phyloP scores from a whole-genome alignment of 2,888 invertebrate genomes.

The Acanthopleura granulata region DNA sequence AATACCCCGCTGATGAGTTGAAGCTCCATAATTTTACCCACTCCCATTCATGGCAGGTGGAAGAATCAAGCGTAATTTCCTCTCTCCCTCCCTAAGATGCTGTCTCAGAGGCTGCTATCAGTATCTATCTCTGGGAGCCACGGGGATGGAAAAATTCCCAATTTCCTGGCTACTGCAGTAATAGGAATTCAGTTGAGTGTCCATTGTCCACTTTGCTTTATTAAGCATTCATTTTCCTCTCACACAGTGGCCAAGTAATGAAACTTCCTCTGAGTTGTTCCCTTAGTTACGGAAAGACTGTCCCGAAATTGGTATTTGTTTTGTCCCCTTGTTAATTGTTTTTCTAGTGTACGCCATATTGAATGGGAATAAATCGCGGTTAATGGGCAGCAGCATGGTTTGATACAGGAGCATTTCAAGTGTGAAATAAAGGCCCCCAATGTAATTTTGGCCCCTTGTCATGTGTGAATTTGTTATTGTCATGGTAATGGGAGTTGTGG shows the following conservation, averaged over 20 bases:
- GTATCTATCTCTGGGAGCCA: slow-evolving; percentile 18
- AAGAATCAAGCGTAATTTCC: slow-evolving; percentile 19
- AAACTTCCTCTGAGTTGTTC: slow-evolving; percentile 14
- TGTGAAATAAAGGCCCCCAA: slow-evolving; percentile 19
- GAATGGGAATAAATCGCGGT: slow-evolving; percentile 6
- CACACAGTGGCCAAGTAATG: slow-evolving; percentile 15
- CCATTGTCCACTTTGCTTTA: slow-evolving; percentile 20
- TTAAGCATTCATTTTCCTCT: slow-evolving; percentile 20
- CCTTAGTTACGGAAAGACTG: background rate
- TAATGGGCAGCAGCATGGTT: background rate
- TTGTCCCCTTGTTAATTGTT: slow-evolving; percentile 19
- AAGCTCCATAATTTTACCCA: slow-evolving; percentile 17
- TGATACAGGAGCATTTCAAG: slow-evolving; percentile 17
- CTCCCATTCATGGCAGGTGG: slow-evolving; percentile 21
- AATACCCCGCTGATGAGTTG: slow-evolving; percentile 18
- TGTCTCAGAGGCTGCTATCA: slow-evolving; percentile 10
- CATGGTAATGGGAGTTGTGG: background rate
- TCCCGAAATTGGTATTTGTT: slow-evolving; percentile 14
- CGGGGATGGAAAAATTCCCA: slow-evolving; percentile 20
- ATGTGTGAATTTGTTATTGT: slow-evolving; percentile 21
- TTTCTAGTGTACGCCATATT: slow-evolving; percentile 20
- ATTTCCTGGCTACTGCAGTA: slow-evolving; percentile 20
- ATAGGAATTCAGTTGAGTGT: slow-evolving; percentile 21
- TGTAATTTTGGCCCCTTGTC: slow-evolving; percentile 17
- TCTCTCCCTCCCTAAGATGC: background rate